Evolutionary conservation across 2,888 invertebrate genomes (phyloP).

Genomic region (Pristionchus arcanus): DNA sequence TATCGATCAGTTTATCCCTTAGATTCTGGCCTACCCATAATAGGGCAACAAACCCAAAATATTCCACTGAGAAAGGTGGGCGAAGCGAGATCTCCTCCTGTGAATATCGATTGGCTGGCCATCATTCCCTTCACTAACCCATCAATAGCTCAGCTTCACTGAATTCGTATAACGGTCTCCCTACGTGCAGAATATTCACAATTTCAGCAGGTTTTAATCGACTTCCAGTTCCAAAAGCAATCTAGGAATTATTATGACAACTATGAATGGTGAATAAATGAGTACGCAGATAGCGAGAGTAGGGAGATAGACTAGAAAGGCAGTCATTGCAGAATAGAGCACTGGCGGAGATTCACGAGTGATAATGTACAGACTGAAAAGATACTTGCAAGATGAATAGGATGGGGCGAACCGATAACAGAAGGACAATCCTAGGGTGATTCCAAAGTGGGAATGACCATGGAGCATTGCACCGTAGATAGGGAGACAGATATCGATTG

Average conservation of each 20-base stretch:
- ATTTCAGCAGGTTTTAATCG: background rate
- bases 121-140: background rate
- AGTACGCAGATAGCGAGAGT: conserved; percentile 5
- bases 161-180: background rate
- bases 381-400: background rate
- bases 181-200: background rate
- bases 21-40: background rate
- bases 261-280: background rate
- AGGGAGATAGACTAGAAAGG: background rate
- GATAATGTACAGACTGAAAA: background rate
- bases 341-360: background rate
- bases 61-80: conserved; percentile 33
- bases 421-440: conserved; percentile 16
- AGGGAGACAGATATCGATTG: conserved; percentile 10
- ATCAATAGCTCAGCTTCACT: conserved; percentile 10
- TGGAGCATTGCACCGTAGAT: conserved; percentile 28
- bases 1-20: background rate
- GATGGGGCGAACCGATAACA: background rate
- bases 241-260: background rate
- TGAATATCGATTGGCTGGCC: background rate
- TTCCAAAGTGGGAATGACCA: conserved; percentile 35
- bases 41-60: conserved; percentile 23
- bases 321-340: background rate
- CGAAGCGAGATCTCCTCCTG: conserved; percentile 1
- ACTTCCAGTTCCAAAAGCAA: conserved; percentile 30